A percentile compares a stretch with the other conserved stretches of the same genome.
phyloP scores from a whole-genome alignment of 2,113 vertebrate genomes.

The Ranitomeya imitator region DNA sequence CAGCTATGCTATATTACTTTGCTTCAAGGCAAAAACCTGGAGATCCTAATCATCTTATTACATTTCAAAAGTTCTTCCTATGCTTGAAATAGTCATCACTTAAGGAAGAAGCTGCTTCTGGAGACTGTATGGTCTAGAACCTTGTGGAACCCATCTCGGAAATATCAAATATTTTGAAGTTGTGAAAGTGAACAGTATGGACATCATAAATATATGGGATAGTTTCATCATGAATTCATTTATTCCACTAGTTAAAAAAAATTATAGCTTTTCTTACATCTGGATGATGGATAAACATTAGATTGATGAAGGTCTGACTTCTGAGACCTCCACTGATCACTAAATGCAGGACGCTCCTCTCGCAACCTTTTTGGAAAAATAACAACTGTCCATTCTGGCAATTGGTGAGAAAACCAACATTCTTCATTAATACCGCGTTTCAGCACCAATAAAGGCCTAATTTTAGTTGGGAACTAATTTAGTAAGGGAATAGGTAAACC shows the following conservation, averaged over 20 bases:
- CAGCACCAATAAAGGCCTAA: too few species aligned
- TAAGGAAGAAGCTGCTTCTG: neutral
- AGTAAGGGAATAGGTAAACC: too few species aligned
- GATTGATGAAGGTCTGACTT: too few species aligned
- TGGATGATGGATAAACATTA: neutral
- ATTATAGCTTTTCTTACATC: neutral
- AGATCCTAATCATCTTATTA: neutral
- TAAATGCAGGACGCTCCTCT: too few species aligned
- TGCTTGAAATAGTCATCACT: neutral
- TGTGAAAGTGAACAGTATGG: neutral
- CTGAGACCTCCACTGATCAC: too few species aligned
- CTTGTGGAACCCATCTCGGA: neutral
- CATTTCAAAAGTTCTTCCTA: neutral
- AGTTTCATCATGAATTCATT: neutral
- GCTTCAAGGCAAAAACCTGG: constrained; percentile 19
- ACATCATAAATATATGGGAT: neutral
- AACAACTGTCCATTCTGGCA: too few species aligned
- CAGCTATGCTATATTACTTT: neutral
- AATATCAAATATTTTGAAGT: neutral
- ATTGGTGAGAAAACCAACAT: too few species aligned
- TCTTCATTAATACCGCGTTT: too few species aligned
- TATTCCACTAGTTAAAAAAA: neutral
- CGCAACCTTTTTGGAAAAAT: too few species aligned
- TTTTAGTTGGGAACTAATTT: too few species aligned
- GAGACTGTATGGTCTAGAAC: neutral